phyloP scores from a whole-genome alignment of 2,888 invertebrate species.

The Pammene fasciana region DNA sequence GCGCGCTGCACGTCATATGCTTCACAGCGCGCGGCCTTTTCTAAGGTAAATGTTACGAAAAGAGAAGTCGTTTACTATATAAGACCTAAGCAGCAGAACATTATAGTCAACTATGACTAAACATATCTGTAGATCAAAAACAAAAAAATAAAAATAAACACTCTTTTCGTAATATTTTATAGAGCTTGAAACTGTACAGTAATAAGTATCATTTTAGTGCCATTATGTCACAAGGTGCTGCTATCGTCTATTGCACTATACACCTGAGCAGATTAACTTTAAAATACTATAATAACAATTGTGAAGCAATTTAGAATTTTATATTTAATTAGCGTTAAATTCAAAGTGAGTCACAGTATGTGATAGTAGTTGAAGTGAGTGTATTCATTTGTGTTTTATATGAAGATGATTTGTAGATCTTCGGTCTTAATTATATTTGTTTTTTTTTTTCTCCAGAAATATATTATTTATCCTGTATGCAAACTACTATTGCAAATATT shows the following conservation, averaged over 20 bases:
- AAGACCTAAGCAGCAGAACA: neutral
- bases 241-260: slow-evolving; percentile 52
- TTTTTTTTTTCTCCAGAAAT: neutral
- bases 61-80: neutral
- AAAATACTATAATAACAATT: too few species aligned
- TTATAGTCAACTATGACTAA: too few species aligned
- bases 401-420: too few species aligned
- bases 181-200: slow-evolving; percentile 34
- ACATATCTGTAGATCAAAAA: neutral
- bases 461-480: neutral
- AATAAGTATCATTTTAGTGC: slow-evolving; percentile 44
- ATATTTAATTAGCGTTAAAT: neutral
- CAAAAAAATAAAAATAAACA: neutral
- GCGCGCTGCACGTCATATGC: slow-evolving; percentile 53
- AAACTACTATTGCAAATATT: neutral
- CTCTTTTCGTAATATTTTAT: slow-evolving; percentile 28
- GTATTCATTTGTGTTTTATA: too few species aligned
- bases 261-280: slow-evolving; percentile 24
- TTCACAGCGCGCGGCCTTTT: slow-evolving; percentile 50
- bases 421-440: neutral
- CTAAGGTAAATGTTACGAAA: slow-evolving; percentile 47
- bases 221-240: slow-evolving; percentile 49
- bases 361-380: neutral
- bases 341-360: slow-evolving; percentile 25
- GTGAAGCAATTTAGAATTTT: slow-evolving; percentile 15